These are phyloP conservation scores for Trichoplusia ni DNA, from an alignment of 1,140 invertebrate genomes.

Conservation along the genomic window DNA sequence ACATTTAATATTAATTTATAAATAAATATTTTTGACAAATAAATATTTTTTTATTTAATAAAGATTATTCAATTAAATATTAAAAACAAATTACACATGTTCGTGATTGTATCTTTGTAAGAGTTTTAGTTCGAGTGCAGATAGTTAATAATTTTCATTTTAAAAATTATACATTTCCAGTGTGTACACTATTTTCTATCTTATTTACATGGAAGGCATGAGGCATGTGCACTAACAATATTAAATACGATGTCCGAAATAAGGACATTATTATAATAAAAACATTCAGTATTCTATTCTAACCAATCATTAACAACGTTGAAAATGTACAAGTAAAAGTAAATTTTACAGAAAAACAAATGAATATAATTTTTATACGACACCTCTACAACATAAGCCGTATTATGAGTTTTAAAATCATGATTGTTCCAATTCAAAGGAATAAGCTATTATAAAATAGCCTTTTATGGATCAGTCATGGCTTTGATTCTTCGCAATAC, in stretches of 20 bases:
- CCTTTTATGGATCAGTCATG: too few species aligned
- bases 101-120: conserved; percentile 11
- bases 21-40: not conserved
- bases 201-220: conserved; percentile 76
- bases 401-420: too few species aligned
- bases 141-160: conserved; percentile 42
- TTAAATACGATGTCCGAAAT: conserved; percentile 3
- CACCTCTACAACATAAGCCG: too few species aligned
- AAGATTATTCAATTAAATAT: conserved; percentile 11
- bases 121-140: conserved; percentile 33
- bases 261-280: conserved; percentile 14
- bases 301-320: conserved; percentile 12
- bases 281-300: conserved; percentile 13
- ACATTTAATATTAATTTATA: conserved; percentile 7
- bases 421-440: too few species aligned
- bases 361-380: conserved; percentile 32
- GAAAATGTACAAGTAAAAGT: conserved; percentile 10
- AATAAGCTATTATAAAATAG: too few species aligned
- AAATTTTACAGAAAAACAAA: conserved; percentile 26
- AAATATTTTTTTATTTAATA: conserved; percentile 5
- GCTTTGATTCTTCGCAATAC: too few species aligned
- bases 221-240: conserved; percentile 54
- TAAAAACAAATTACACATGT: not conserved
- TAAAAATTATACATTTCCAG: conserved; percentile 46
- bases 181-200: conserved; percentile 49